Evolutionary conservation across 2,888 invertebrate genomes (phyloP).

Genomic region (Rhagium mordax): DNA sequence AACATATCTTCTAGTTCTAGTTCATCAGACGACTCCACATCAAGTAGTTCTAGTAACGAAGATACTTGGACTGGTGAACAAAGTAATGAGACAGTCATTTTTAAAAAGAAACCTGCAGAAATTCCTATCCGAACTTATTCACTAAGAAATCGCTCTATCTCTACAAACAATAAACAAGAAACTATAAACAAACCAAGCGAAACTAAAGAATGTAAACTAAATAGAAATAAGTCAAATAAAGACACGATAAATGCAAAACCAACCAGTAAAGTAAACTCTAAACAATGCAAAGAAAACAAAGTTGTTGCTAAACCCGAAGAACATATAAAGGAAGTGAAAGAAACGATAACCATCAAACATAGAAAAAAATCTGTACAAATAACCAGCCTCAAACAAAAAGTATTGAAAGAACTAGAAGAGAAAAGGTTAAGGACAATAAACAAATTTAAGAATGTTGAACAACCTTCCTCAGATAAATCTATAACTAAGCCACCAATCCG

Average conservation of each 20-base stretch:
- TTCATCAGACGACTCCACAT: slow-evolving; percentile 31
- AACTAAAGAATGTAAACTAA: slow-evolving; percentile 3
- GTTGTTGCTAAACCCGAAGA: not conserved
- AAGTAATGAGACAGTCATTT: slow-evolving; percentile 51
- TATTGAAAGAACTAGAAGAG: slow-evolving; percentile 59
- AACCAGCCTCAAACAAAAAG: slow-evolving; percentile 16
- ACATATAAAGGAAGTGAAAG: not conserved
- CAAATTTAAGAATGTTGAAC: slow-evolving; percentile 49
- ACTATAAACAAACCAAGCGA: not conserved
- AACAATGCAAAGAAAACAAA: not conserved
- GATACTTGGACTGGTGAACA: slow-evolving; percentile 33
- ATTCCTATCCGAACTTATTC: slow-evolving; percentile 40
- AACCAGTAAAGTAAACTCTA: not conserved
- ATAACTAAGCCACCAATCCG: not conserved
- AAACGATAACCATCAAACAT: not conserved
- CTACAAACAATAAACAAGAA: not conserved
- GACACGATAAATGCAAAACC: not conserved
- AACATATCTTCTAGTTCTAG: slow-evolving; percentile 24
- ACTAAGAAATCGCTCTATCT: slow-evolving; percentile 34
- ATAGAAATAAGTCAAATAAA: slow-evolving; percentile 2
- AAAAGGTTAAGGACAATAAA: slow-evolving; percentile 60
- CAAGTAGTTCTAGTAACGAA: slow-evolving; percentile 1
- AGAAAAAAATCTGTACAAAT: slow-evolving; percentile 1
- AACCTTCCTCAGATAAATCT: slow-evolving; percentile 2
- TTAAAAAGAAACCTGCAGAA: slow-evolving; percentile 37